These are phyloP conservation scores for Tangara arthus DNA, from an alignment of 2,797 vertebrate genomes.

Conservation along the genomic window DNA sequence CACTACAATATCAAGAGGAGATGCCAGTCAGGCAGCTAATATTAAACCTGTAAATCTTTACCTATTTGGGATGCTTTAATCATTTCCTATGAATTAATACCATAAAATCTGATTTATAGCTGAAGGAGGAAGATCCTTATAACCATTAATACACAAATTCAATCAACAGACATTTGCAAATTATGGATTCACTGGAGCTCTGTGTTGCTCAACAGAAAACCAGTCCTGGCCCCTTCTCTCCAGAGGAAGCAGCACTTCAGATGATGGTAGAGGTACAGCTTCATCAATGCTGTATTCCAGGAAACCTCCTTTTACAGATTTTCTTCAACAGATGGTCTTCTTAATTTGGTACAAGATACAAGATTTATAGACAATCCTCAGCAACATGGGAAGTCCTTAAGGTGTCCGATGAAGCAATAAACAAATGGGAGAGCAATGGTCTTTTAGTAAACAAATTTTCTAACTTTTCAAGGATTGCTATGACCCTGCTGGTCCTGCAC, in stretches of 20 bases:
- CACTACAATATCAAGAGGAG: neutral
- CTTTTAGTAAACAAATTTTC: neutral
- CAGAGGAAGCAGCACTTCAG: neutral
- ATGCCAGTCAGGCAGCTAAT: conserved; percentile 61
- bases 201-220: neutral
- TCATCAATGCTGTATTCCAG: neutral
- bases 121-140: conserved; percentile 50
- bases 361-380: conserved; percentile 5
- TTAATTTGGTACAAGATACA: conserved; percentile 10
- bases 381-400: neutral
- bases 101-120: conserved; percentile 51
- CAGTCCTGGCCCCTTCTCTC: neutral
- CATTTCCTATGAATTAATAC: conserved; percentile 55
- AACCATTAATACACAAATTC: conserved; percentile 56
- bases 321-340: conserved; percentile 33
- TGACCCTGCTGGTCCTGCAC: neutral
- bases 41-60: conserved; percentile 58
- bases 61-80: conserved; percentile 56
- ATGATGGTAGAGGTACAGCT: neutral
- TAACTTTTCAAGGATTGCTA: neutral
- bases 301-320: neutral
- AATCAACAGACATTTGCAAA: conserved; percentile 57
- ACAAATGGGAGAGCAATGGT: neutral
- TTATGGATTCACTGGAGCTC: neutral
- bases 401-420: conserved; percentile 2